phyloP scores from a whole-genome alignment of 2,113 vertebrate species.

The Megaceryle torquata region DNA sequence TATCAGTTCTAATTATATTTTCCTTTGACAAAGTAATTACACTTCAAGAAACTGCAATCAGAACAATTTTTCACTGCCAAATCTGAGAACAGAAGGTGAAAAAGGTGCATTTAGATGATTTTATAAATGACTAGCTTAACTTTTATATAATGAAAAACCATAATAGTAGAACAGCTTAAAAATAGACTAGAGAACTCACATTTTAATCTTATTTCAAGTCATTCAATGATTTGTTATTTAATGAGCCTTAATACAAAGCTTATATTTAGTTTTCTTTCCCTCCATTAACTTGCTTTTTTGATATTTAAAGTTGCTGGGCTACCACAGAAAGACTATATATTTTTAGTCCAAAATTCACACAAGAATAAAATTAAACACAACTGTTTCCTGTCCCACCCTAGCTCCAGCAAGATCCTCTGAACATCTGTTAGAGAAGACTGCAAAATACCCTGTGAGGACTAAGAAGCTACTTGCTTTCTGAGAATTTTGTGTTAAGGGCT shows the following conservation, averaged over 20 bases:
- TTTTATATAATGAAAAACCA: slow-evolving; percentile 58
- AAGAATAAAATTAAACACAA: slow-evolving; percentile 24
- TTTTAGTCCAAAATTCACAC: slow-evolving; percentile 51
- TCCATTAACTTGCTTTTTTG: slow-evolving; percentile 53
- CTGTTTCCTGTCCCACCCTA: background rate
- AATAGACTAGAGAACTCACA: slow-evolving; percentile 66
- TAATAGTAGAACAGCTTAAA: slow-evolving; percentile 67
- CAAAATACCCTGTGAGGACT: background rate
- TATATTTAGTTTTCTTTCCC: slow-evolving; percentile 55
- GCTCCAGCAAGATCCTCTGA: background rate
- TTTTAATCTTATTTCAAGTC: slow-evolving; percentile 72
- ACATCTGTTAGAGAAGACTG: background rate
- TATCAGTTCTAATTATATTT: slow-evolving; percentile 81
- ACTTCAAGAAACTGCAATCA: slow-evolving; percentile 71
- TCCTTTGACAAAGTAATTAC: slow-evolving; percentile 78
- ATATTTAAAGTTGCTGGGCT: slow-evolving; percentile 56
- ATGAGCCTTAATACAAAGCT: slow-evolving; percentile 57
- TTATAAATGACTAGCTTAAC: slow-evolving; percentile 71
- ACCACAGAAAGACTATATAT: background rate
- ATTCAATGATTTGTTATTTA: slow-evolving; percentile 68
- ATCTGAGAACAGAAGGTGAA: slow-evolving; percentile 75
- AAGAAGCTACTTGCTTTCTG: background rate
- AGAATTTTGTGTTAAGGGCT: background rate
- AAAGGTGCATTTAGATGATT: slow-evolving; percentile 75
- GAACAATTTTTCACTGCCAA: slow-evolving; percentile 74